These are phyloP conservation scores for Rhizoglyphus robini DNA, from an alignment of 1,140 invertebrate species.

Conservation along the genomic window DNA sequence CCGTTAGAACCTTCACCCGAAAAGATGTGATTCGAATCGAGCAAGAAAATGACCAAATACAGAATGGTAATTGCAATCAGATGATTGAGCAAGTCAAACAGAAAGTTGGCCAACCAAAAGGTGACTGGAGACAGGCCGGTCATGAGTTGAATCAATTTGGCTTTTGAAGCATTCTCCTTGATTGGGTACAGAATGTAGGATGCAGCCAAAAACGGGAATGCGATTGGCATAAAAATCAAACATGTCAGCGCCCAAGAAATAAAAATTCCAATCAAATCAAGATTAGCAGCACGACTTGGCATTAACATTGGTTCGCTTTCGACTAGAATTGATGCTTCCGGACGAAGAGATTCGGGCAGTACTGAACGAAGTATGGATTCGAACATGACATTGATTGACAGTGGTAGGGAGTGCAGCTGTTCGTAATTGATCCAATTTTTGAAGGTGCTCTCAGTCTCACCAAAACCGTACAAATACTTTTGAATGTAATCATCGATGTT, in stretches of 20 bases:
- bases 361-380: neutral
- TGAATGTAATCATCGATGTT: no score
- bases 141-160: slow-evolving; percentile 25
- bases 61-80: neutral
- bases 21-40: neutral
- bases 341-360: neutral
- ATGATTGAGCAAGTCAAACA: slow-evolving; percentile 23
- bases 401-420: slow-evolving; percentile 16
- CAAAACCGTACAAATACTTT: no score
- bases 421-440: no score
- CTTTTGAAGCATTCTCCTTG: slow-evolving; percentile 26
- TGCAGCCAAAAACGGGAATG: slow-evolving; percentile 23
- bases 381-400: slow-evolving; percentile 18
- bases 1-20: neutral
- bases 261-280: no score
- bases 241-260: neutral
- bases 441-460: no score
- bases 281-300: neutral
- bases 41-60: neutral
- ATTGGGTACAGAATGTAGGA: slow-evolving; percentile 24
- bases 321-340: no score
- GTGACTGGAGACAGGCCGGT: no score
- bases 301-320: neutral
- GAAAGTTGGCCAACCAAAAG: slow-evolving; percentile 24
- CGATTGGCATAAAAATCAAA: slow-evolving; percentile 22